phyloP scores from a whole-genome alignment of 2,113 vertebrate genomes.

The Marmota flaviventris region DNA sequence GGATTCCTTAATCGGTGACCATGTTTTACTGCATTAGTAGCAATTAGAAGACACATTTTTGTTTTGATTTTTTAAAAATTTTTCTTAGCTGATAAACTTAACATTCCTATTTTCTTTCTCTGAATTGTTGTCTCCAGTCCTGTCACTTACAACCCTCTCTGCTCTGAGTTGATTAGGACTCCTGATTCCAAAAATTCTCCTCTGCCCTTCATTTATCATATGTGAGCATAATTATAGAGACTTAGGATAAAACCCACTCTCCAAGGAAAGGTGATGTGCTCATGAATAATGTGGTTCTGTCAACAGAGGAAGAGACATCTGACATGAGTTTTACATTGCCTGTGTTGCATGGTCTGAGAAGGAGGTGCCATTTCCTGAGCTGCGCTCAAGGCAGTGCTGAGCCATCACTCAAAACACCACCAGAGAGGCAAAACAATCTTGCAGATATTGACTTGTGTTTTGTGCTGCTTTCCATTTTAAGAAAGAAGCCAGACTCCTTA shows the following conservation, averaged over 20 bases:
- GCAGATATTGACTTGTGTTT: background rate
- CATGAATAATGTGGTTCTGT: constrained; percentile 77
- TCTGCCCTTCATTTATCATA: constrained; percentile 57
- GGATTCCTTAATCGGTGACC: constrained; percentile 46
- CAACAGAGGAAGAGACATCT: constrained; percentile 70
- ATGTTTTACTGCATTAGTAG: constrained; percentile 56
- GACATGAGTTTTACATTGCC: constrained; percentile 67
- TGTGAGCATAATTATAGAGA: constrained; percentile 57
- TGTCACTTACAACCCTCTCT: background rate
- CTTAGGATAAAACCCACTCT: constrained; percentile 51
- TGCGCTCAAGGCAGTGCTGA: background rate
- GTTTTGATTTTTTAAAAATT: background rate
- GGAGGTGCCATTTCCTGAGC: background rate
- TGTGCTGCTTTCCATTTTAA: background rate
- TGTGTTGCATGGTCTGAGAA: constrained; percentile 48
- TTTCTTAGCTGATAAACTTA: background rate
- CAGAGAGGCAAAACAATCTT: background rate
- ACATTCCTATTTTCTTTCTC: constrained; percentile 24
- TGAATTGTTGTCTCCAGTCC: background rate
- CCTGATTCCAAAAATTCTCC: constrained; percentile 54
- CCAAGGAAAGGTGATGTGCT: constrained; percentile 72
- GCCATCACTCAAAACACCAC: background rate
- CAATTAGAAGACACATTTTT: constrained; percentile 64
- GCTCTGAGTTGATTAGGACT: background rate
- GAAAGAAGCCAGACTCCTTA: background rate